phyloP scores from a whole-genome alignment of 1,140 invertebrate genomes.

The Hesperophylax magnus region DNA sequence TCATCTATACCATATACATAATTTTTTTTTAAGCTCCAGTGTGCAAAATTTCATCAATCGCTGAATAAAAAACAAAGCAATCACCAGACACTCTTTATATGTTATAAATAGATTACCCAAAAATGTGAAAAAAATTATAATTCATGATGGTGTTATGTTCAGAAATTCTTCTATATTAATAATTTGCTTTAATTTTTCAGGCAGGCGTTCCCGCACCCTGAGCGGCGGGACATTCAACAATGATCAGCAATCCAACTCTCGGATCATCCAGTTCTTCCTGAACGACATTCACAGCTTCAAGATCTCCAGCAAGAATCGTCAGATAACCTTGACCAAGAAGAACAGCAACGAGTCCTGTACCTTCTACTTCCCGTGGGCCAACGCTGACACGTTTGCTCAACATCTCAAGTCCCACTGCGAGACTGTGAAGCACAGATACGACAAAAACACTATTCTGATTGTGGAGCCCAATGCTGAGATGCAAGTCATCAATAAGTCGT shows the following conservation, averaged over 20 bases:
- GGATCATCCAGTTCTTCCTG: constrained; percentile 76
- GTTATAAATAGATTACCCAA: too few relatives aligned
- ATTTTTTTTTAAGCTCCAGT: too few relatives aligned
- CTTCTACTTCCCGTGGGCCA: constrained; percentile 89
- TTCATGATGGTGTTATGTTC: too few relatives aligned
- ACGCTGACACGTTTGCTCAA: constrained; percentile 84
- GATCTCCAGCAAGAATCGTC: constrained; percentile 77
- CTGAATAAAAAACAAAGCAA: too few relatives aligned
- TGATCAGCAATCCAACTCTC: constrained; percentile 70
- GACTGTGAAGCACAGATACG: constrained; percentile 77
- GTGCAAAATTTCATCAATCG: too few relatives aligned
- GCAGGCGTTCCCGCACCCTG: constrained; percentile 69
- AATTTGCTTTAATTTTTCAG: constrained; percentile 52
- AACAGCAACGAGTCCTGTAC: constrained; percentile 81
- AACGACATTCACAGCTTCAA: constrained; percentile 79
- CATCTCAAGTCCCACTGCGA: constrained; percentile 74
- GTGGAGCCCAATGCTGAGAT: constrained; percentile 75
- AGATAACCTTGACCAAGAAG: constrained; percentile 81
- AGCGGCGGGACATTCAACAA: constrained; percentile 68
- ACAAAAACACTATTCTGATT: constrained; percentile 80
- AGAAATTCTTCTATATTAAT: too few relatives aligned
- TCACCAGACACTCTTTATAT: too few relatives aligned
- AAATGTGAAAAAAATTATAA: too few relatives aligned
- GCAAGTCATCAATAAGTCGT: constrained; percentile 84
- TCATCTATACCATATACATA: too few relatives aligned